Base-by-base conservation (phyloP, 1,140 invertebrate species). In the Diabrotica undecimpunctata region DNA sequence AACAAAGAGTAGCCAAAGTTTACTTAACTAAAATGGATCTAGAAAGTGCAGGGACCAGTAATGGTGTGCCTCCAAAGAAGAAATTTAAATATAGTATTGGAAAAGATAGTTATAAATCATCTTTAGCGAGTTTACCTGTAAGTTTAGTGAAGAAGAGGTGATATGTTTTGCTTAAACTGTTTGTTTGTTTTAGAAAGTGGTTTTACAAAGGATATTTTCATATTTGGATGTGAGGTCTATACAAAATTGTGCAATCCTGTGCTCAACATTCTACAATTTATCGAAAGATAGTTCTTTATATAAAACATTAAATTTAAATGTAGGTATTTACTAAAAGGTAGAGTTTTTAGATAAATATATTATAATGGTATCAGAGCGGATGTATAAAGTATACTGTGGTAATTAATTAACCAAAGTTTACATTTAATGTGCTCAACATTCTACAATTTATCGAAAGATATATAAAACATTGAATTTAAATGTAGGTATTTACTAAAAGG, bases 371-470 rank as follows among this genome's bases (percentile, higher is more conserved):
- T 25, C 25, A 25, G 1, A 25, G 25, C 25, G 1, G 4, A 25
- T 25, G 25, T 25, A 25, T 25, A 25, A 1, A 25, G 1, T 25
- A 4, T 4, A 25, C 25, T 4, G 1, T 25, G 25, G 25, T 25
- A 25, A 25, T 25, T 25, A 4, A 25, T 25, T 25, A 25, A 25
- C 25, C n/a, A n/a, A n/a, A n/a, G n/a, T n/a, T n/a, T n/a, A n/a
- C n/a, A n/a, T n/a, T n/a, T n/a, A n/a, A n/a, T 73, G 41, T 73
- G 71, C 59, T 65, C 64, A 63, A 71, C 67, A 46, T 68, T 73
- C 14, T 52, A 71, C 59, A 68, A 68, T 61, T 66, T 67, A 50
- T 71, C 71, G 6, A 69, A 69, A 61, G 67, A 71, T 73, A 53
- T 73, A 73, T 64, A 64, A 53, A 60, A 64, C 65, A 57, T 58